Evolutionary conservation across 2,888 invertebrate genomes (phyloP).

Genomic region (Bombylius major): DNA sequence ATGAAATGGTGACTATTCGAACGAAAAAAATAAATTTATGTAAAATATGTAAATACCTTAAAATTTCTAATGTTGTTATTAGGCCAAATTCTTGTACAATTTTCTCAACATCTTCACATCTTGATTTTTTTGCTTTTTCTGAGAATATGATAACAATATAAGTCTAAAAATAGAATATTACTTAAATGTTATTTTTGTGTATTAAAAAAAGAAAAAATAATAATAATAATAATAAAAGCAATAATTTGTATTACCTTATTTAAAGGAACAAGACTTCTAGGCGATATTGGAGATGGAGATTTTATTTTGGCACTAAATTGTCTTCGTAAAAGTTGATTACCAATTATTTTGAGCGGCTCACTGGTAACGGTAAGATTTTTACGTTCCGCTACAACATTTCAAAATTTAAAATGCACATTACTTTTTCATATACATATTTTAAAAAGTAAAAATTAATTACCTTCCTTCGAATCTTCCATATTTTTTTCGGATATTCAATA

Average conservation of each 20-base stretch:
- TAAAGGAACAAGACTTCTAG: background rate
- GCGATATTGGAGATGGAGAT: background rate
- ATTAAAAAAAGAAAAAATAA: background rate
- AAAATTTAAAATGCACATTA: too few species aligned
- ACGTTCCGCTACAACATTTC: background rate
- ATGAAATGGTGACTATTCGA: background rate
- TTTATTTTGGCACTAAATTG: constrained; percentile 22
- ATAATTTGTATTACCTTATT: background rate
- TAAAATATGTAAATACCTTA: constrained; percentile 20
- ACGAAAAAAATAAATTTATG: background rate
- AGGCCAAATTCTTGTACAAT: constrained; percentile 32
- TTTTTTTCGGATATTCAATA: background rate
- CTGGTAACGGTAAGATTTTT: background rate
- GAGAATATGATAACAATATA: constrained; percentile 33
- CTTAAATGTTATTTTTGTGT: background rate
- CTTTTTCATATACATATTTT: too few species aligned
- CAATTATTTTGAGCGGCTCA: constrained; percentile 27
- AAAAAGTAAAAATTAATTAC: background rate
- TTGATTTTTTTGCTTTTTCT: constrained; percentile 27
- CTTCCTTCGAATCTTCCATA: background rate
- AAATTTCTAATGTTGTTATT: constrained; percentile 28
- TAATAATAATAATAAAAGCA: too few species aligned
- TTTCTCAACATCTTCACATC: constrained; percentile 33
- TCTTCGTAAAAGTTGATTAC: constrained; percentile 30
- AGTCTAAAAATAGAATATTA: constrained; percentile 20